Percentiles rank a stretch among this genome's conserved stretches.
phyloP scores from a whole-genome alignment of 2,113 vertebrate species.

The Meriones unguiculatus region DNA sequence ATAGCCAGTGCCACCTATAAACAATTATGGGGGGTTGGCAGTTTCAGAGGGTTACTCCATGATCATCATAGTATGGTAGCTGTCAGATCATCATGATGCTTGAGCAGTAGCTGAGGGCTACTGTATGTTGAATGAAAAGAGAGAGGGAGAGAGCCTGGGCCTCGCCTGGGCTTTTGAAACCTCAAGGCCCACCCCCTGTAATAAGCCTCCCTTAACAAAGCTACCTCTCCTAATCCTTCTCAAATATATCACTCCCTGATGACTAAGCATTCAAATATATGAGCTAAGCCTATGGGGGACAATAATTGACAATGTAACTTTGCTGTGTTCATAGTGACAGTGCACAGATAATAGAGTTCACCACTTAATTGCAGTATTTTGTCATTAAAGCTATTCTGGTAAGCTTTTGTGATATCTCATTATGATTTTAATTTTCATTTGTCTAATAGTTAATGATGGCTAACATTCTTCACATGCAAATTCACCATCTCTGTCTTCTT shows the following conservation, averaged over 20 bases:
- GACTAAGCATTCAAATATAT: not conserved
- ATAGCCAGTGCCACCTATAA: not conserved
- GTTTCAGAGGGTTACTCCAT: not conserved
- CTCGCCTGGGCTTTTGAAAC: not conserved
- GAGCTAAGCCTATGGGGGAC: not conserved
- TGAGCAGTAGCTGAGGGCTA: not conserved
- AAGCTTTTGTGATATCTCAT: not conserved
- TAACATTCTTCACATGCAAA: not conserved
- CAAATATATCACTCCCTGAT: not conserved
- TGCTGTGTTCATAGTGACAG: not conserved
- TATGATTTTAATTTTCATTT: slow-evolving; percentile 28
- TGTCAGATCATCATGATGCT: not conserved
- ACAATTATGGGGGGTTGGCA: not conserved
- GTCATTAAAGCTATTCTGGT: not conserved
- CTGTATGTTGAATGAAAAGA: not conserved
- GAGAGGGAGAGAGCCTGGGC: not conserved
- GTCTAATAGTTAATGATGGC: not conserved
- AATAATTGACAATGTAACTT: not conserved
- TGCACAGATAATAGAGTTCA: not conserved
- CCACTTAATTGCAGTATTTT: not conserved
- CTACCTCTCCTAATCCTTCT: not conserved
- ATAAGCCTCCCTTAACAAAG: not conserved
- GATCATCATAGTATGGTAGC: not conserved
- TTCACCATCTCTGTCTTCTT: not conserved
- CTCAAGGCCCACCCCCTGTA: not conserved